Evolutionary conservation across 1,140 invertebrate species (phyloP), one percentile per base, ranked within the genome.

Genomic region (Steinernema feltiae): DNA sequence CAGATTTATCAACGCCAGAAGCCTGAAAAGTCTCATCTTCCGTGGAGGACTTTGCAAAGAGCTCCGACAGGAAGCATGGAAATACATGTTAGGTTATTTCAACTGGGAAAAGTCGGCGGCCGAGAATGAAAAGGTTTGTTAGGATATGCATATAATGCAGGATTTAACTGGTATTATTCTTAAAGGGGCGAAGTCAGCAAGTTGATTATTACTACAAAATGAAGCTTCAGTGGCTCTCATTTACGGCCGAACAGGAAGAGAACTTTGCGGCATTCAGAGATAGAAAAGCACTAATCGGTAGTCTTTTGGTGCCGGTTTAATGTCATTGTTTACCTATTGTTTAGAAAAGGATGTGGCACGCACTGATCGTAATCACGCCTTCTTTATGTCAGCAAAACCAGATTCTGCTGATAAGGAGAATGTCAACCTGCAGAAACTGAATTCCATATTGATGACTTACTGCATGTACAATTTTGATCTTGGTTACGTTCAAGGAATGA

Each of bases 401-500:
- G 53, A 27, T 27, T 41, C 35, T 18, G 7, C 35, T 7, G 94
- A 94, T 0, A 93, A 97, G 78, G 90, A 94, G 82, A 97, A 97
- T 88, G 90, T 91, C 12, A 95, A 98, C 88, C 88, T 98, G 32
- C 88, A 90, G 73, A 89, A 92, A 24, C 87, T 99, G 0, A 91
- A 92, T 81, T 93, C 97, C 84, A 94, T 99, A 83, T 89, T 99
- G 0, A 96, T 98, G 93, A 98, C 96, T 0, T 99, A 98, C 87
- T 92, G 95, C n/a, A 98, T 99, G 95, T 98, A 97, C 86, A 97
- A 99, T 88, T 99, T 99, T 88, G 96, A 99, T 89, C 88, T 99
- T 76, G 95, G 90, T n/a, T 90, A 90, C 86, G 90, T 90, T 1
- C 90, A 90, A 82, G 90, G 97, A 21, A 99, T 99, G 97, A 96